A percentile compares a stretch with the other conserved stretches of the same genome.
Conservation (phyloP, 23 tunicate species). For the Botrylloides violaceus region DNA sequence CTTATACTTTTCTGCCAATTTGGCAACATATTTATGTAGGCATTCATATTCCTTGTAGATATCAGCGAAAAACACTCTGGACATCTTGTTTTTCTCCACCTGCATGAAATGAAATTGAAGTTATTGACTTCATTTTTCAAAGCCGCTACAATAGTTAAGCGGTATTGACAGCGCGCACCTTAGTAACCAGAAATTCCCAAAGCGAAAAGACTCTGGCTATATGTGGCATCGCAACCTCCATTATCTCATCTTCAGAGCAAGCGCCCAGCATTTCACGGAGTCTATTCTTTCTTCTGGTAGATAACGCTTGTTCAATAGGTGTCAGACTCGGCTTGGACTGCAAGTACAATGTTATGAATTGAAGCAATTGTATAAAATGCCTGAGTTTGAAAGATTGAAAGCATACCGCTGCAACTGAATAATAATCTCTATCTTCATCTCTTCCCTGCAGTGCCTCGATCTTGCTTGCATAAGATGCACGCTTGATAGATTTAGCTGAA, state of each 20-base stretch:
- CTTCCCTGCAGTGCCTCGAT: constrained; percentile 61
- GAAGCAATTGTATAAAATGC: neutral
- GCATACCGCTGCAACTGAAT: neutral
- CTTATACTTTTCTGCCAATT: constrained; percentile 71
- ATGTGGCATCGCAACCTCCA: constrained; percentile 94
- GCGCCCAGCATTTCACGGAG: constrained; percentile 65
- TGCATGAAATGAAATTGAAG: constrained; percentile 15
- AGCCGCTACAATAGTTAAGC: too few species aligned
- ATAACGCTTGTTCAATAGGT: constrained; percentile 69
- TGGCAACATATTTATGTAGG: constrained; percentile 63
- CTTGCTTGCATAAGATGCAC: constrained; percentile 43
- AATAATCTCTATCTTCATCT: constrained; percentile 14
- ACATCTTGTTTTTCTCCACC: constrained; percentile 85
- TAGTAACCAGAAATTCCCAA: constrained; percentile 85
- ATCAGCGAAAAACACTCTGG: constrained; percentile 96
- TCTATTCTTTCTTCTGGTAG: constrained; percentile 82
- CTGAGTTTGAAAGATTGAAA: neutral
- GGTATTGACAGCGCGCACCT: constrained; percentile 50
- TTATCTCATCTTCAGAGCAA: constrained; percentile 77
- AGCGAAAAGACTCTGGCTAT: constrained; percentile 90
- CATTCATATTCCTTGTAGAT: constrained; percentile 93
- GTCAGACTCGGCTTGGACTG: constrained; percentile 53
- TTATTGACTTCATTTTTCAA: too few species aligned
- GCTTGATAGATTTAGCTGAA: constrained; percentile 34
- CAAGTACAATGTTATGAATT: neutral